Evolutionary conservation across 2,888 invertebrate species (phyloP), one percentile per base, ranked within the genome.

Genomic region (Lydus trimaculatus): DNA sequence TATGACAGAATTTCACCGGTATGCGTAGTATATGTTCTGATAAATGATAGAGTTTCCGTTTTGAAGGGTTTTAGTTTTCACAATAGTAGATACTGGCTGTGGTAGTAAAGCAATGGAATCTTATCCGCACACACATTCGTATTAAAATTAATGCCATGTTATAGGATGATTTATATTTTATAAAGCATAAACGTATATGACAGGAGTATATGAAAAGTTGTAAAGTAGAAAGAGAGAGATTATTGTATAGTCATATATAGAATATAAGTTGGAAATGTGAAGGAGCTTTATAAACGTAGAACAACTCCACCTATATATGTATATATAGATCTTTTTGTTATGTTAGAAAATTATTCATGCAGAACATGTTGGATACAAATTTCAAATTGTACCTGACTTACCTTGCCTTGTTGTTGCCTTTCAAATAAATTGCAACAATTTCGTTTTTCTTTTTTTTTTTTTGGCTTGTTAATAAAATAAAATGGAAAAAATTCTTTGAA

Each of bases 131-230:
- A 43, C 23, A 43, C 33, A 33, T n/a, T n/a, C 43, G 43, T 36
- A 67, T 63, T 67, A 63, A 67, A 63, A 67, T 64, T 67, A 67
- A 64, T 64, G 63, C 62, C 58, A 61, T 56, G 67, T 64, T 64
- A 60, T 33, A 31, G 28, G 31, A 31, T 64, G 60, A 67, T 67
- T 67, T 66, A 66, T 66, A 59, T 66, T n/a, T 67, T 64, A 63
- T 64, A 60, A 36, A 67, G 31, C 63, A 23, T 31, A 8, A 20
- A 60, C 56, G 17, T 15, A 43, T 7, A 62, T 31, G 25, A 56
- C 43, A 58, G 31, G 8, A 48, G 20, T 2, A 8, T 11, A 48
- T 48, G 20, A 2, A 36, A 36, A 43, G 17, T 43, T 43, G 6
- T 43, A 43, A 43, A 17, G 4, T 17, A 17, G 43, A 43, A 43